phyloP scores from a whole-genome alignment of 2,113 vertebrate genomes.

The Capreolus pygargus region DNA sequence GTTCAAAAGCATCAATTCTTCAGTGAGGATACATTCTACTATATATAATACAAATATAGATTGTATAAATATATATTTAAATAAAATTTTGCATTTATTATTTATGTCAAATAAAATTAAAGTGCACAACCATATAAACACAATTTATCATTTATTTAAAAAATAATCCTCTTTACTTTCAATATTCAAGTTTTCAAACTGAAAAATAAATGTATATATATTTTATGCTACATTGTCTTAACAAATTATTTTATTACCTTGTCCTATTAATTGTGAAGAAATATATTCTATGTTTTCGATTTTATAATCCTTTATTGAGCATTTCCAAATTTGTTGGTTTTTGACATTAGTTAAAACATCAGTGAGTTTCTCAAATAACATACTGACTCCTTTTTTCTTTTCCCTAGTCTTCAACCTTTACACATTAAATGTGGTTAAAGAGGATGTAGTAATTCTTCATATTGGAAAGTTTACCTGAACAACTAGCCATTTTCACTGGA shows the following conservation, averaged over 20 bases:
- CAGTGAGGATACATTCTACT: not conserved
- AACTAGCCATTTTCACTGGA: not conserved
- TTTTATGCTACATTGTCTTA: not conserved
- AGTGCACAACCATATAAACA: not conserved
- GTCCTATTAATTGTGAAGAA: not conserved
- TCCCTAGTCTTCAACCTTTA: not conserved
- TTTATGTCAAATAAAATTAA: not conserved
- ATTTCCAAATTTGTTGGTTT: not conserved
- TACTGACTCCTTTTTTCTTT: not conserved
- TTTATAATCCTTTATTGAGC: not conserved
- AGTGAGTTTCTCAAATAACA: not conserved
- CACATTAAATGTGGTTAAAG: not conserved
- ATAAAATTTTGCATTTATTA: not conserved
- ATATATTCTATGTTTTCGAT: not conserved
- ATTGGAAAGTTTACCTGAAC: not conserved
- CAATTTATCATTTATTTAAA: not conserved
- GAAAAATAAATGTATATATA: not conserved
- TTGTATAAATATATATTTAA: not conserved
- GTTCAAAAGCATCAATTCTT: not conserved
- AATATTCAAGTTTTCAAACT: not conserved
- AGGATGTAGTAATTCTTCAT: not conserved
- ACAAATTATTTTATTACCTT: not conserved
- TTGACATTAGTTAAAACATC: not conserved
- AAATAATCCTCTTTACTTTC: not conserved
- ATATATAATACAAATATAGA: not conserved